These are phyloP conservation scores for Aricia agestis DNA, from an alignment of 1,140 invertebrate species.

Conservation along the genomic window DNA sequence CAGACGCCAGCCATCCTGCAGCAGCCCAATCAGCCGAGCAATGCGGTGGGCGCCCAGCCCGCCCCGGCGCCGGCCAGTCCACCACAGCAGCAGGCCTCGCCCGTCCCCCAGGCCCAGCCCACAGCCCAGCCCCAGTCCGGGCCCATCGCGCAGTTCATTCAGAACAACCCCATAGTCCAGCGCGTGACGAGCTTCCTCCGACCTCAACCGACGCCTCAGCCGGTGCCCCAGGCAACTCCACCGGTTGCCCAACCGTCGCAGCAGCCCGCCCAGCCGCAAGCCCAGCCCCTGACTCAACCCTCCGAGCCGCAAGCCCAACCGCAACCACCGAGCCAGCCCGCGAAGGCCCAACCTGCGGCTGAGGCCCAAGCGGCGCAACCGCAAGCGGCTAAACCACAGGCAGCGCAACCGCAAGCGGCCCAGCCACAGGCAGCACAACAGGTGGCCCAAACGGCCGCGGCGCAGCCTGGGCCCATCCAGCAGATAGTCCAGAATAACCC, in stretches of 20 bases:
- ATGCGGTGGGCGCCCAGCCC: not conserved
- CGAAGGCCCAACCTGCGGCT: not conserved
- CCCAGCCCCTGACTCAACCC: conserved; percentile 4
- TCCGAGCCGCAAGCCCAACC: conserved; percentile 13
- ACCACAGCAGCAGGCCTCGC: not conserved
- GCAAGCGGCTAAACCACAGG: not conserved
- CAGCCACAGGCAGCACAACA: conserved; percentile 20
- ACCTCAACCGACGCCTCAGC: not conserved
- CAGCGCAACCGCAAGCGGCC: not conserved
- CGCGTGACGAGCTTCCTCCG: not conserved
- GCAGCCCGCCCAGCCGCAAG: conserved; percentile 1
- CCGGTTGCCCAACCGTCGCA: not conserved
- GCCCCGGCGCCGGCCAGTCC: not conserved
- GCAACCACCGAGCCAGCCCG: conserved; percentile 23
- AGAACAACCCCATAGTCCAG: not conserved
- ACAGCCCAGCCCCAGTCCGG: not conserved
- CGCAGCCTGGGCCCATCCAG: conserved; percentile 42
- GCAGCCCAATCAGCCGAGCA: not conserved
- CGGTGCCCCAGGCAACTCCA: not conserved
- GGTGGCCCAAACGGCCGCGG: conserved; percentile 12
- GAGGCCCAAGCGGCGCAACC: conserved; percentile 25
- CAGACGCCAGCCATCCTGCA: not conserved
- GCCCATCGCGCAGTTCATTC: not conserved
- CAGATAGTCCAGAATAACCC: conserved; percentile 57
- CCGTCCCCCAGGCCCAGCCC: not conserved